Evolutionary conservation across 2,888 invertebrate genomes (phyloP).

Genomic region (Orthosia cruda): DNA sequence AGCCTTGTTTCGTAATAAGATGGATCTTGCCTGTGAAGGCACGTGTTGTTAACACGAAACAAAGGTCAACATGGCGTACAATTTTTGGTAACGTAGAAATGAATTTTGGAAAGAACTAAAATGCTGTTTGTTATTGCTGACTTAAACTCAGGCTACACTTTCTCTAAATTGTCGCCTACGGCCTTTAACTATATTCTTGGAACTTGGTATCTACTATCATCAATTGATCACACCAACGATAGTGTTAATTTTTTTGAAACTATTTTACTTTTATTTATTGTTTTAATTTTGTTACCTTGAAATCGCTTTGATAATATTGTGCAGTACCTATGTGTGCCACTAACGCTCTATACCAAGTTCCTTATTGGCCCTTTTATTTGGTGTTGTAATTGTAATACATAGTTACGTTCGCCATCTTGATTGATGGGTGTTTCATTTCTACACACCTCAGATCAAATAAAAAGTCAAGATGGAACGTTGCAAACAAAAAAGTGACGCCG

Average conservation of each 20-base stretch:
- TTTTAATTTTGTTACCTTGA: slow-evolving; percentile 39
- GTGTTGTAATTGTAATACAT: not conserved
- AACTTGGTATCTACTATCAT: not conserved
- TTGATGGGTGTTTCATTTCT: not conserved
- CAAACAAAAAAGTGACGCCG: too few relatives aligned
- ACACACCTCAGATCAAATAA: not conserved
- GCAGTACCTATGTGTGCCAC: slow-evolving; percentile 29
- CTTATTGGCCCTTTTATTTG: slow-evolving; percentile 10
- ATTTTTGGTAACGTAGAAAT: slow-evolving; percentile 10
- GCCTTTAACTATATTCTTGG: not conserved
- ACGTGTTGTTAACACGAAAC: not conserved
- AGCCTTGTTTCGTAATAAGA: slow-evolving; percentile 1
- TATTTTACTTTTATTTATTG: slow-evolving; percentile 15
- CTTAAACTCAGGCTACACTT: not conserved
- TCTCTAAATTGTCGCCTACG: not conserved
- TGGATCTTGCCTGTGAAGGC: slow-evolving; percentile 18
- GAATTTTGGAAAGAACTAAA: not conserved
- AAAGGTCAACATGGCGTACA: not conserved
- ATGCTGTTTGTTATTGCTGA: not conserved
- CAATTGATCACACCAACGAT: not conserved
- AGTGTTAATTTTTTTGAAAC: not conserved
- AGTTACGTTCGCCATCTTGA: not conserved
- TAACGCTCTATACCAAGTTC: slow-evolving; percentile 6
- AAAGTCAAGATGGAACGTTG: too few relatives aligned
- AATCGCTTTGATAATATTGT: slow-evolving; percentile 31